These are phyloP conservation scores for Campoplex capitator DNA, from an alignment of 2,888 invertebrate species.

Conservation along the genomic window DNA sequence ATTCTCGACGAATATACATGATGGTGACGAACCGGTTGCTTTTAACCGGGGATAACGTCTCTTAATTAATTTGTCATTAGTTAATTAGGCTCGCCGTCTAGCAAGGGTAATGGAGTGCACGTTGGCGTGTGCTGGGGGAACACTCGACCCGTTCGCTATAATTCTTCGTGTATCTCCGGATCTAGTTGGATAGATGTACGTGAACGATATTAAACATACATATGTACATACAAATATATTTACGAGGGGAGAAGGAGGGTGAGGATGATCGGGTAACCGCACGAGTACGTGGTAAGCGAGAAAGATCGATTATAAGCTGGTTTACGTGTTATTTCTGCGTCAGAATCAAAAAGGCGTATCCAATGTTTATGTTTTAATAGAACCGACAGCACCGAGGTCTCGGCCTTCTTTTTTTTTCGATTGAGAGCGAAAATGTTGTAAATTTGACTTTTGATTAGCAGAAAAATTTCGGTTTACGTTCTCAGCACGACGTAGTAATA, in stretches of 20 bases:
- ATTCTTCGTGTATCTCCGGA: constrained; percentile 62
- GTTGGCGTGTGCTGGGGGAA: constrained; percentile 61
- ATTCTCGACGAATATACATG: constrained; percentile 32
- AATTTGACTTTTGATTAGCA: background rate
- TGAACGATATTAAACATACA: constrained; percentile 43
- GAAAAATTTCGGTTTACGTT: background rate
- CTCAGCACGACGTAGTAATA: too few relatives aligned
- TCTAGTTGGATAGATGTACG: constrained; percentile 67
- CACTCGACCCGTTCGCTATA: constrained; percentile 58
- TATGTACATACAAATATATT: constrained; percentile 38
- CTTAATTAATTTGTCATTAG: constrained; percentile 80
- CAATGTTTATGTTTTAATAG: background rate
- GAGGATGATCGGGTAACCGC: constrained; percentile 65
- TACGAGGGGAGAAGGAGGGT: constrained; percentile 36
- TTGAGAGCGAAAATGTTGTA: background rate
- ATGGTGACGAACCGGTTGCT: constrained; percentile 74
- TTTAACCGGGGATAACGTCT: constrained; percentile 67
- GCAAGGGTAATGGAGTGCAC: constrained; percentile 72
- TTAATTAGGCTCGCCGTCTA: constrained; percentile 73
- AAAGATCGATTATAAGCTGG: constrained; percentile 63
- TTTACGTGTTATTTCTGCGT: constrained; percentile 7
- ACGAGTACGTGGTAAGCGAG: constrained; percentile 54
- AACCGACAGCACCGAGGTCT: background rate
- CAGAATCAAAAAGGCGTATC: background rate
- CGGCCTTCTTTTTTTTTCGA: background rate